Evolutionary conservation across 2,113 vertebrate species (phyloP), one percentile per base, ranked within the genome.

Genomic region (Balaenoptera acutorostrata): DNA sequence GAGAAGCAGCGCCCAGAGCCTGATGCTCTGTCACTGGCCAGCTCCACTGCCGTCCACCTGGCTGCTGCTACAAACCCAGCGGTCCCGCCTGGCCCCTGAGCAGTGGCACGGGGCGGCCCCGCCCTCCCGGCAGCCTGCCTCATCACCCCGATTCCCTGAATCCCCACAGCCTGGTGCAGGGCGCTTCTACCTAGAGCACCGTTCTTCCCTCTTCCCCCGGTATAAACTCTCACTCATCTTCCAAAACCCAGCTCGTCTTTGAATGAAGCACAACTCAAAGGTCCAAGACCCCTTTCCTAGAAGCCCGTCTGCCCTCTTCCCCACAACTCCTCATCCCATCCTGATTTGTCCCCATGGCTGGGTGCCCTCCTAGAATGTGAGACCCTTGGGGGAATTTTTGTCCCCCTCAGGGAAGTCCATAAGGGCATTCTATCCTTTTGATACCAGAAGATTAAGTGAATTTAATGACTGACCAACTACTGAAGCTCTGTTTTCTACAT

Each of bases 1-100:
- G 64, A 97, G 94, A 36, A 97, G 85, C 92, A 95, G 90, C 2
- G 2, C 8, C 0, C 23, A 6, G 80, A 94, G 80, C 97, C 97
- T 97, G 75, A n/a, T 90, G 90, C 12, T 20, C 2, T 0, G 68
- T 29, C 55, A 1, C 74, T 11, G 1, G 27, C 14, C 14, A 3
- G 25, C 33, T 78, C 64, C 69, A 1, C 11, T 64, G 95, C 0
- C 0, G 0, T 14, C 68, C 1, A 17, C 63, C 52, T 0, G 3
- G 33, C 75, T 0, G 78, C 90, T 20, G 46, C 92, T 96, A 83
- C 94, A 92, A 97, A 63, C 82, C 46, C 4, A 0, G 41, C 57
- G 36, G 41, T 20, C 74, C 69, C 12, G 7, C 68, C 39, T 31
- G 57, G 44, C 61, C 57, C 90, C 21, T 8, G n/a, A 1, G 66